These are phyloP conservation scores for Venustaconcha ellipsiformis DNA, from an alignment of 1,140 invertebrate species.

Conservation along the genomic window DNA sequence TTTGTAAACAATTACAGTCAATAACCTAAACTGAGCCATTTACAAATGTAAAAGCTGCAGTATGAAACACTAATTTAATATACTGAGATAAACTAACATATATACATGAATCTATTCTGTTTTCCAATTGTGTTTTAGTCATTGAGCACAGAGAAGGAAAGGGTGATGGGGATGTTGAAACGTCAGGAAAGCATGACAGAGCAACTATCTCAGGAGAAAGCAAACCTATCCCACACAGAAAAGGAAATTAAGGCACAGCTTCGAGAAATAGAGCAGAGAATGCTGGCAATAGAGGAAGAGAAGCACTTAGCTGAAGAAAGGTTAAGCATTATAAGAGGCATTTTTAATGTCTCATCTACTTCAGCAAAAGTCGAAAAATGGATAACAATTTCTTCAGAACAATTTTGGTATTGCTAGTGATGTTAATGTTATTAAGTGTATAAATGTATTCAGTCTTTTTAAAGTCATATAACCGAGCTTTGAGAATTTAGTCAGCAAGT, in stretches of 20 bases:
- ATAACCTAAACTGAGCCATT: no score
- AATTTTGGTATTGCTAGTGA: no score
- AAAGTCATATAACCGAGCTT: no score
- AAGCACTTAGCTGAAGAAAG: slow-evolving; percentile 53
- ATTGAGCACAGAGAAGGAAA: slow-evolving; percentile 44
- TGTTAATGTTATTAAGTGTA: no score
- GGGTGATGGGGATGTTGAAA: slow-evolving; percentile 36
- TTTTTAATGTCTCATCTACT: not conserved
- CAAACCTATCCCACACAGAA: slow-evolving; percentile 38
- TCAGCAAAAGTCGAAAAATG: no score
- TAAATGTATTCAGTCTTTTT: no score
- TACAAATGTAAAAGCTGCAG: no score
- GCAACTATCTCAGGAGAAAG: slow-evolving; percentile 45
- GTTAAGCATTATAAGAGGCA: slow-evolving; percentile 23
- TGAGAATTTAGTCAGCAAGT: no score
- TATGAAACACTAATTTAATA: no score
- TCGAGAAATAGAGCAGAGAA: slow-evolving; percentile 48
- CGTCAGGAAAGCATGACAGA: slow-evolving; percentile 37
- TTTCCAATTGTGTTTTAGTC: slow-evolving; percentile 25
- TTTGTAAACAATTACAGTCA: not conserved
- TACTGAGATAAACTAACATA: no score
- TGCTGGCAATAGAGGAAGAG: slow-evolving; percentile 29
- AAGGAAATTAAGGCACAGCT: slow-evolving; percentile 42
- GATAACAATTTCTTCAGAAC: no score
- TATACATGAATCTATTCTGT: not conserved